Evolutionary conservation across 2,888 invertebrate genomes (phyloP), one percentile per base, ranked within the genome.

Genomic region (Mayetiola destructor): DNA sequence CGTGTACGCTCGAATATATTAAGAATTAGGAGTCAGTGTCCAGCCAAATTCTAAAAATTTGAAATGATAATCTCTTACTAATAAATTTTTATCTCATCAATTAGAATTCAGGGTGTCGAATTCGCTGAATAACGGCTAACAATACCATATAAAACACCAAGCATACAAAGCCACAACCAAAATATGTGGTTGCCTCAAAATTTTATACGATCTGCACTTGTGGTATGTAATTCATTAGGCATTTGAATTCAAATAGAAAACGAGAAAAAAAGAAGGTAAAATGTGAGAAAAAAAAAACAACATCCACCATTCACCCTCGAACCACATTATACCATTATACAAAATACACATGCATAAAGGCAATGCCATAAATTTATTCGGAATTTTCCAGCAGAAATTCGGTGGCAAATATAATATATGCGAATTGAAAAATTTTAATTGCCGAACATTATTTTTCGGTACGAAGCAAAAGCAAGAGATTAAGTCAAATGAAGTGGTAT

Each of bases 401-500:
- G 40, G 14, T 21, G 40, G 40, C 21, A 40, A 40, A 39, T 39
- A 18, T 9, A 18, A 36, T 36, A 36, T 36, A 16, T n/a, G 10
- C 39, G 40, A 40, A 40, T 40, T 40, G 40, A 40, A 40, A 40
- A 40, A 40, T 40, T 8, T 21, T 40, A 40, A 40, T 40, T 40
- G 40, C 40, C 40, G 40, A 40, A 40, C n/a, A 32, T 32, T 20
- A 23, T 40, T 40, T 23, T 21, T 40, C 40, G 12, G 39, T 18
- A 12, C 2, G 39, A 39, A 10, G 39, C 18, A 4, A 39, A 39
- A 39, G 21, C 20, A 40, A 40, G 21, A 40, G 40, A 40, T 40
- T 40, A 40, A 40, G 40, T 23, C 23, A 20, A 40, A 40, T 40
- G 40, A 40, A 40, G 40, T 40, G 40, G 40, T 40, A 40, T 40